Evolutionary conservation across 2,888 invertebrate species (phyloP), one percentile per base, ranked within the genome.

Genomic region (Mimachlamys varia): DNA sequence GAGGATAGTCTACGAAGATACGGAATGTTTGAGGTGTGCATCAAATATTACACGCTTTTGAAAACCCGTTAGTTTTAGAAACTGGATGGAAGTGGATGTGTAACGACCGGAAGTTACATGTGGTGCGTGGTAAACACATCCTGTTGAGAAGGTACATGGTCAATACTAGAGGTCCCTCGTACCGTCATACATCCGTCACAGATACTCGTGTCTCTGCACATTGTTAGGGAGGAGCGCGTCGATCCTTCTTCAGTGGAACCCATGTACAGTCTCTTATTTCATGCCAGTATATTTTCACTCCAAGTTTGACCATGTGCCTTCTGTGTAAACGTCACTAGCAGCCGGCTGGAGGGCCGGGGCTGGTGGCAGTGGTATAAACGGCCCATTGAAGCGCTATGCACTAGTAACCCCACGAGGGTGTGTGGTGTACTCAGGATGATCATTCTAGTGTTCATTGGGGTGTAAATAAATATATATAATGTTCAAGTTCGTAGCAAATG

Each of bases 261-360:
- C 7, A 7, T 58, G 58, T 58, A 58, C 58, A 58, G 22, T 58
- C 33, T 76, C 33, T 76, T 76, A 33, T 27, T 76, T 76, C 27
- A 76, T 76, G 76, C 76, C 76, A 76, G 76, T 76, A 76, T 76
- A 76, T 76, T 33, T 76, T 76, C 76, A 76, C 76, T 76, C 76
- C 76, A 76, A 76, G 76, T 76, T 76, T 76, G 76, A 76, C 76
- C 76, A 76, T 76, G 76, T 76, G 76, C 76, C 76, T 76, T 76
- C 76, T 10, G 33, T 33, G 76, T 33, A 33, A 27, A 44, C 7
- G 44, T 44, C 44, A 3, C 76, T 12, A 76, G 76, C 76, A 27
- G 27, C 76, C 22, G 22, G 76, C 76, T 33, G 76, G 76, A 33
- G 76, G 12, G 33, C 33, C 76, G 33, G 76, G 76, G 76, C 5